Base-by-base conservation (phyloP, 2,113 vertebrate genomes). In the Helogale parvula region DNA sequence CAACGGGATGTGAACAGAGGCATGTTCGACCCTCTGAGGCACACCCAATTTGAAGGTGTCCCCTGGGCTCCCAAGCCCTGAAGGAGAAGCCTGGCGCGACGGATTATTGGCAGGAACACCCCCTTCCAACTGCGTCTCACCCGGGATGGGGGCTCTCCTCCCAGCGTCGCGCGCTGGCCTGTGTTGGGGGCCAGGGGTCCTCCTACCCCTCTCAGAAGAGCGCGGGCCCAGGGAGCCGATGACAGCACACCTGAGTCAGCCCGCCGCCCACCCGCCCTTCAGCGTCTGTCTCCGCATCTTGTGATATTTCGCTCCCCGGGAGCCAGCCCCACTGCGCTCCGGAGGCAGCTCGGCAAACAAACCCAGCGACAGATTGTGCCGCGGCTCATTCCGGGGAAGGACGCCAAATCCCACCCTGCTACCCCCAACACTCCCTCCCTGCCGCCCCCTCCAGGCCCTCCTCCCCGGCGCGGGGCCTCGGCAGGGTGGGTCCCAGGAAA, bases 291-390 rank as follows among this genome's bases (percentile, higher is more conserved):
- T 98, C 98, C 69, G 98, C 98, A 99, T 98, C 98, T 99, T 99
- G 98, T 99, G 98, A 98, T 98, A 99, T 99, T 99, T 99, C 98
- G 90, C 98, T 99, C 96, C 95, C 98, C 88, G 97, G 98, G 98
- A 98, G 98, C 98, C 85, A 90, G 98, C 98, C 97, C 97, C 98
- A 92, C 97, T 47, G 97, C 83, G 97, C 97, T 98, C 98, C 98
- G 98, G 98, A 99, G 98, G 98, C 98, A 98, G 98, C 96, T 98
- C 98, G 97, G 98, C 98, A 99, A 99, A 99, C 98, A 98, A 98
- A 98, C 95, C 92, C 97, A 81, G 97, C 98, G 98, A 98, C 98
- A 99, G 98, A 98, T 98, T 97, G 98, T 96, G 98, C 98, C 88
- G 98, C 98, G 89, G 97, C 97, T 98, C 98, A 98, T 98, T 97